Base-by-base conservation (phyloP, 2,888 invertebrate genomes). In the Idaea straminata region DNA sequence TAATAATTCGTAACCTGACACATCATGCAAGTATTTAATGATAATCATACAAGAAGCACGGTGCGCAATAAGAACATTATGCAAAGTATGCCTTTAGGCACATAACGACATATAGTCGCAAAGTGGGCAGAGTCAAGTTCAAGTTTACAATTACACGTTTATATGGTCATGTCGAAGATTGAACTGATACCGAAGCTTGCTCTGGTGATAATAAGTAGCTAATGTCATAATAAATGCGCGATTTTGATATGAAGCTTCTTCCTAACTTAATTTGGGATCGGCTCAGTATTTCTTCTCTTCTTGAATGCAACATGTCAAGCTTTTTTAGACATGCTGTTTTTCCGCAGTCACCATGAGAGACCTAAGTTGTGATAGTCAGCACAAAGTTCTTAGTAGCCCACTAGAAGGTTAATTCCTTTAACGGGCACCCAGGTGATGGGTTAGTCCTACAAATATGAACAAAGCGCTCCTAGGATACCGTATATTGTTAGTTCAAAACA, bases 51-150 rank as follows among this genome's bases (percentile, higher is more conserved):
- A 10, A 47, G 47, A 47, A 47, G 47, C 47, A 47, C 10, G 10
- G 47, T 47, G 5, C 2, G 47, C 47, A 47, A 13, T 10, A 7
- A 7, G 16, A 58, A 60, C 62, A 65, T 25, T 25, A 25, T 69
- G 67, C 65, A 65, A 69, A 69, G 64, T 63, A 63, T 64, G 72
- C 72, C 72, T 65, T 64, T 63, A 64, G 73, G 71, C 72, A 35
- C 65, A 61, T 36, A 62, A 61, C 47, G 47, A 47, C 47, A 47
- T 47, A 47, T 13, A 66, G 36, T 60, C 36, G 58, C 61, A 7
- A 67, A 59, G 64, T 61, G 25, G 25, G 25, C 61, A 57, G 35
- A 66, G 69, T 72, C 73, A 74, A 74, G 73, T 74, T 74, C 72
- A 74, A 70, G 73, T 66, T n/a, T 35, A 68, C 15, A 58, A 35